Base-by-base conservation (phyloP, 2,888 invertebrate genomes). In the Eristalis intricaria region DNA sequence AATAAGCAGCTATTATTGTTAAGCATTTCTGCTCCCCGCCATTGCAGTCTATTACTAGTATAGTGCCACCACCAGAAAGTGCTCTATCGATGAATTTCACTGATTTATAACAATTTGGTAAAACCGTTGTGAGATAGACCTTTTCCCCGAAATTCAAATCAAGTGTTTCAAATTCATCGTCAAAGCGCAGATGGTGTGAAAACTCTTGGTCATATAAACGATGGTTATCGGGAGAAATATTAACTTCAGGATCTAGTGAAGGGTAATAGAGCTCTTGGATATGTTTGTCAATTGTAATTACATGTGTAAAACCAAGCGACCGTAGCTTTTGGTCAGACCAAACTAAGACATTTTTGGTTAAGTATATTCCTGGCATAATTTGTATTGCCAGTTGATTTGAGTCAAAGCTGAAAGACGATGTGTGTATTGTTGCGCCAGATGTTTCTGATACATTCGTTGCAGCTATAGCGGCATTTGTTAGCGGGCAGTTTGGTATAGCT, bases 71-170 rank as follows among this genome's bases (percentile, higher is more conserved):
- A 26, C 84, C 78, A 61, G 89, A 89, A 61, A 91, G 75, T 1
- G 91, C 90, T 77, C 90, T 90, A 71, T 90, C 90, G 35, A 91
- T 91, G 79, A 91, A 91, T 84, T 90, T 90, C 4, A 91, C 91
- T 63, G 91, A 91, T 50, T 89, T 90, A 74, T 91, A 91, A 70
- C 91, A 91, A 89, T 91, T 91, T 75, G 91, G 91, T 65, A 91
- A 77, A 13, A 91, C 91, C 22, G 90, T 91, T 29, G 90, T 91
- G 61, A 91, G 78, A 87, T 90, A 91, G 23, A 90, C 89, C 50
- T 90, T 90, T 87, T 91, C 91, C 23, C 91, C 91, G 84, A 91
- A 91, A 89, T 91, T 91, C 74, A 91, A 89, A 84, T 91, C 89
- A 19, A 91, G 89, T 19, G 89, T 90, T 73, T 91, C 88, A 71